Percentiles rank a stretch among this genome's conserved stretches.
These are phyloP conservation scores for Mesorhabditis sp. DNA, from an alignment of 2,888 invertebrate species.

Conservation along the genomic window DNA sequence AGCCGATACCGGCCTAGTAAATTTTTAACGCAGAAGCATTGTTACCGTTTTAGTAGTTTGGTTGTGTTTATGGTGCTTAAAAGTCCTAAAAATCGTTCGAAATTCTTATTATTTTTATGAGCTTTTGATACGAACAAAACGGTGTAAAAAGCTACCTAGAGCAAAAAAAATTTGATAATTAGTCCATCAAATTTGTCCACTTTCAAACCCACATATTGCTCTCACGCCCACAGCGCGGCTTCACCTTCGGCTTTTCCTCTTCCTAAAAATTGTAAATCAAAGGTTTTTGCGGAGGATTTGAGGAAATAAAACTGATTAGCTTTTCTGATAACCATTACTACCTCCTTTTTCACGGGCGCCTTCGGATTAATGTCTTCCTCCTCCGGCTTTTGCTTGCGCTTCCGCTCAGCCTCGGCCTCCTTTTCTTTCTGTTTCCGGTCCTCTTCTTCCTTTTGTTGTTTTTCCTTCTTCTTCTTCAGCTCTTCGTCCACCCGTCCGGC, in stretches of 20 bases:
- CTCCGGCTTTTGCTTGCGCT: neutral
- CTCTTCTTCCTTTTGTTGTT: neutral
- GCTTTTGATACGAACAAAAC: neutral
- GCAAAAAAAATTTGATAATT: neutral
- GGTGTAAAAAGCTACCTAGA: neutral
- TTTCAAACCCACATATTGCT: neutral
- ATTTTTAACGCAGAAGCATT: too few species aligned
- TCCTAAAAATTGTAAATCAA: neutral
- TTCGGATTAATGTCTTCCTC: neutral
- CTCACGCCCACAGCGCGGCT: neutral
- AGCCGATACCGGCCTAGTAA: too few species aligned
- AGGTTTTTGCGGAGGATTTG: too few species aligned
- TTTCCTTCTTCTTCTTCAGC: too few species aligned
- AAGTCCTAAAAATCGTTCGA: neutral
- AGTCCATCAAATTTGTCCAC: neutral
- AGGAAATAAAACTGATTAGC: too few species aligned
- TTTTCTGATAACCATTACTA: too few species aligned
- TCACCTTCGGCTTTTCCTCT: neutral
- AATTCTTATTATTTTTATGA: neutral
- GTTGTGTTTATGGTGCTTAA: too few species aligned
- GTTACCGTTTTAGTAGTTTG: too few species aligned
- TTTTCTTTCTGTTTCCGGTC: neutral
- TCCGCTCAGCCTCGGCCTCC: conserved; percentile 6
- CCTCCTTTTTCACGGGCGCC: too few species aligned
- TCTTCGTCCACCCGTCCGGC: too few species aligned